Base-by-base conservation (phyloP, 2,113 vertebrate species). In the Pampusana beccarii region DNA sequence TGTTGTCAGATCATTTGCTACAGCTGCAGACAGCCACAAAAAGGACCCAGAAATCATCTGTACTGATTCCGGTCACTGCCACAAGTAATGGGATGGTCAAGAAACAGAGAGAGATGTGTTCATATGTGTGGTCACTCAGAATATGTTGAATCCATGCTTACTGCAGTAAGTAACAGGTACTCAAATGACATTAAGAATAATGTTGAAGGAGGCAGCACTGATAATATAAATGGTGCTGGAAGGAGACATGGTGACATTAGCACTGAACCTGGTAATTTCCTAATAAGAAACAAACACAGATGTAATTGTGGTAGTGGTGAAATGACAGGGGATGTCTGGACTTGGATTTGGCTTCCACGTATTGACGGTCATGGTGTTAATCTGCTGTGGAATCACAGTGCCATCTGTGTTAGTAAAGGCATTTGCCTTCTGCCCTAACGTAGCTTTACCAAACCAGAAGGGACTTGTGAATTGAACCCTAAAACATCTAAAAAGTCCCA, bases 1-100 rank as follows among this genome's bases (percentile, higher is more conserved):
- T 60, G 57, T 78, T 87, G 15, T 71, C 69, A 93, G 69, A 71
- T 86, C 56, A 67, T 74, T 92, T 85, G 88, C 88, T 93, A 50
- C 92, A 94, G 91, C 93, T 96, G 94, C 86, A 96, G 80, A 38
- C 91, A 92, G 83, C 77, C 84, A 92, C 69, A 91, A 93, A 93
- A 92, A 93, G 73, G 86, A 89, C 80, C 65, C 92, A 91, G 92
- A 96, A 91, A 91, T 29, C 80, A 19, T 46, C 44, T 19, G 44
- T 46, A 19, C 29, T 58, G 53, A 13, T 54, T 60, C 28, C 79
- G 82, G 10, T 13, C 62, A 42, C 26, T 20, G 70, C 23, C 5
- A 31, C 13, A 28, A 65, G 54, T 54, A 67, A 42, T 51, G 29
- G 44, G 29, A 33, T 62, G 50, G 29, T 56, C 28, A 44, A 25